Evolutionary conservation across 2,797 vertebrate species (phyloP), one percentile per base, ranked within the genome.

Genomic region (Prunella strophiata): DNA sequence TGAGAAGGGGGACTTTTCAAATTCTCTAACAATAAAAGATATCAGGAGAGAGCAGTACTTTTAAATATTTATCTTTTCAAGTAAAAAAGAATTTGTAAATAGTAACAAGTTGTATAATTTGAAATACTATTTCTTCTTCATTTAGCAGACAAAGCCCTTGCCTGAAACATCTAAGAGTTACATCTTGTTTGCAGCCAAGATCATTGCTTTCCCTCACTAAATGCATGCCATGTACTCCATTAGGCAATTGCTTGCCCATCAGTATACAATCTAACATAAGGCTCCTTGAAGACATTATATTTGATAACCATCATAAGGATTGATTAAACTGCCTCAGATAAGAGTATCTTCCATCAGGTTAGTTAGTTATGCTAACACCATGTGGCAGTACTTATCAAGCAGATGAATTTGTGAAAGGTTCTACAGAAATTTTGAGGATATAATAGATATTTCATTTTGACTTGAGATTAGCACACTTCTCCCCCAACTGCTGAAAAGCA

Each of bases 251-350:
- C 47, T 90, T 96, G 51, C 66, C 51, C 63, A 8, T 66, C 65
- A 88, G 10, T 32, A 16, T 45, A 76, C 54, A 70, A 77, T 77
- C 80, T 84, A 73, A 77, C 72, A 29, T 27, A 83, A 5, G 19
- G 55, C 54, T 66, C 74, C 93, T 73, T 90, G 87, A 92, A 97
- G 89, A 94, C 65, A 91, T 58, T 91, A 4, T 27, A 89, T 96
- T 96, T 92, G 85, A 81, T 96, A 97, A 93, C 58, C 67, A 93
- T 81, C 63, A 19, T 38, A 76, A 94, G 42, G 52, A 85, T 75
- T 96, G 80, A 73, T 73, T 55, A 63, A 97, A 95, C 57, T 76
- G n/a, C 66, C 59, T 85, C 57, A 58, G 61, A 94, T 94, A 95
- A 82, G 71, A 79, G 19, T 42, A 42, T 59, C 36, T 92, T 52